Evolutionary conservation across 2,888 invertebrate species (phyloP), one percentile per base, ranked within the genome.

Genomic region (Adineta ricciae): DNA sequence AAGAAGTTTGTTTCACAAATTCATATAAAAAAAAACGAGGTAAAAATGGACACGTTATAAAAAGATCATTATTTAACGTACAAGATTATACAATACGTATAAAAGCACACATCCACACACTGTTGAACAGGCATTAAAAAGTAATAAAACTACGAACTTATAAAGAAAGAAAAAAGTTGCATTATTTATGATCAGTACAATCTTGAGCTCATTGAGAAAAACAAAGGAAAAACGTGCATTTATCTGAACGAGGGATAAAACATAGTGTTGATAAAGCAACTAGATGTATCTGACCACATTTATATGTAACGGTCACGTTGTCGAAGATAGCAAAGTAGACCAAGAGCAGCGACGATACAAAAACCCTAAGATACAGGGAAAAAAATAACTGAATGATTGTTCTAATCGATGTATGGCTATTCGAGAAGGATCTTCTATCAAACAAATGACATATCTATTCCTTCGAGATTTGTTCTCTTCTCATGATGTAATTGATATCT

Each of bases 271-370:
- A 32, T 19, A 19, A 19, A 19, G 11, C 11, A 32, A 64, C n/a
- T 21, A 78, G 41, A 41, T 78, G 9, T 78, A 38, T 38, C 3
- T n/a, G 41, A 24, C 38, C 32, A 32, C 27, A n/a, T 64, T 64
- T 5, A 64, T 27, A 64, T 41, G 14, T 78, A 78, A 14, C 41
- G 41, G n/a, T 78, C 78, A 14, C 78, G 78, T 78, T 78, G 78
- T 24, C 78, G 78, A 38, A 78, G 78, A 78, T 41, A 78, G 32
- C 78, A 78, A 78, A 78, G 41, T 41, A 78, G 11, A n/a, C 78
- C 78, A 78, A 78, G 78, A 11, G 78, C 78, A 38, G 78, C 38
- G n/a, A 78, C 78, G n/a, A 78, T 78, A 78, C 78, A 41, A 41
- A 78, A 78, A 41, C 78, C 78, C 78, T 78, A 50, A 50, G 46